These are phyloP conservation scores for Heliconius aoede DNA, from an alignment of 2,888 invertebrate genomes.

Conservation along the genomic window DNA sequence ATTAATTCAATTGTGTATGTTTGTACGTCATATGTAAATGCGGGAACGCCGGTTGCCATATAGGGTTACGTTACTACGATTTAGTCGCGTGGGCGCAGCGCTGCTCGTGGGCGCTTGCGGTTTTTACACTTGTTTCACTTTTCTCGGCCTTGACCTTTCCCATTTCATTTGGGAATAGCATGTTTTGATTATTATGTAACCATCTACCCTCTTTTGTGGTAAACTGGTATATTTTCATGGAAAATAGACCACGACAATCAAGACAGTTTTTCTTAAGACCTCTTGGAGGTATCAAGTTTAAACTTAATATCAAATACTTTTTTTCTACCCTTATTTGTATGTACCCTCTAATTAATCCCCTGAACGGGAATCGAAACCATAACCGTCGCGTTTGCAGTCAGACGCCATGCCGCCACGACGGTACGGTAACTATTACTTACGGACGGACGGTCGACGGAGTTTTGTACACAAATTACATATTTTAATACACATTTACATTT, in stretches of 20 bases:
- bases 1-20: neutral
- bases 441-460: no score
- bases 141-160: constrained; percentile 36
- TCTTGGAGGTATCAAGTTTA: neutral
- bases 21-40: constrained; percentile 28
- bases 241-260: neutral
- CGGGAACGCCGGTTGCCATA: constrained; percentile 33
- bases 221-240: no score
- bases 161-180: constrained; percentile 39
- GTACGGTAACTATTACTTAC: no score
- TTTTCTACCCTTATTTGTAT: no score
- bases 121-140: constrained; percentile 41
- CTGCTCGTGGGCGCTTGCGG: constrained; percentile 27
- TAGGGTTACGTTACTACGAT: constrained; percentile 41
- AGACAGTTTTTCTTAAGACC: neutral
- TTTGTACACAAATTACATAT: no score
- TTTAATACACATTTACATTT: no score
- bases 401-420: no score
- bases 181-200: constrained; percentile 43
- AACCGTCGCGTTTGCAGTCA: no score
- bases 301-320: no score
- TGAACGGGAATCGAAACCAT: no score
- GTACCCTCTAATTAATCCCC: no score
- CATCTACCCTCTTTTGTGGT: neutral
- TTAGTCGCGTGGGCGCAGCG: constrained; percentile 38